Evolutionary conservation across 2,113 vertebrate species (phyloP).

Genomic region (Furnarius figulus): DNA sequence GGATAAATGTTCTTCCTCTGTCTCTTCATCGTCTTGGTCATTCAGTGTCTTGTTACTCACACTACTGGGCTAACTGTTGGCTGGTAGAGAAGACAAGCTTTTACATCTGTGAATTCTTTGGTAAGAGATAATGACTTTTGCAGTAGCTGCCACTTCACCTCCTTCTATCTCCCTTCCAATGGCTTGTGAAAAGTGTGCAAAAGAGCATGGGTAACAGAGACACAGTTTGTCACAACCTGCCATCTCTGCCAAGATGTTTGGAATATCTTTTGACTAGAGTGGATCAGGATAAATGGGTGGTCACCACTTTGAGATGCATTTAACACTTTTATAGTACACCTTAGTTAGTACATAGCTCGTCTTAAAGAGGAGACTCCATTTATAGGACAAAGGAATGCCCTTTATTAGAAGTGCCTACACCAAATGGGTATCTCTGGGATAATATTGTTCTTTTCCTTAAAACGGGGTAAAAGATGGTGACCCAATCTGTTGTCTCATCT

Average conservation of each 20-base stretch:
- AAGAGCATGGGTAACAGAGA: background rate
- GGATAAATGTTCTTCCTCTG: background rate
- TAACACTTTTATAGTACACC: background rate
- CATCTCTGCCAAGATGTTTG: background rate
- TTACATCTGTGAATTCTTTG: background rate
- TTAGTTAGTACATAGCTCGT: background rate
- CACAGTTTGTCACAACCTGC: background rate
- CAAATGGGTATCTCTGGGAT: background rate
- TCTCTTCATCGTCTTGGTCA: background rate
- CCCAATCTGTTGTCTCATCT: background rate
- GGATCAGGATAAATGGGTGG: background rate
- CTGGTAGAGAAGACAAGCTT: background rate
- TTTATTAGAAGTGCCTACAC: background rate
- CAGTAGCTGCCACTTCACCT: background rate
- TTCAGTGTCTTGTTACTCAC: background rate
- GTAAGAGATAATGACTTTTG: background rate
- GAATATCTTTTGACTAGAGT: background rate
- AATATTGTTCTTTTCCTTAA: background rate
- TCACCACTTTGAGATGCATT: background rate
- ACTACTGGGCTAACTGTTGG: background rate
- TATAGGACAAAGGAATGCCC: background rate
- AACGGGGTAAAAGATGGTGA: background rate
- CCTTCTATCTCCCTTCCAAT: background rate
- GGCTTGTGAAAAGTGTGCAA: background rate
- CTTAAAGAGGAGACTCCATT: background rate